Evolutionary conservation across 2,797 vertebrate genomes (phyloP), one percentile per base, ranked within the genome.

Genomic region (Danio kyathit): DNA sequence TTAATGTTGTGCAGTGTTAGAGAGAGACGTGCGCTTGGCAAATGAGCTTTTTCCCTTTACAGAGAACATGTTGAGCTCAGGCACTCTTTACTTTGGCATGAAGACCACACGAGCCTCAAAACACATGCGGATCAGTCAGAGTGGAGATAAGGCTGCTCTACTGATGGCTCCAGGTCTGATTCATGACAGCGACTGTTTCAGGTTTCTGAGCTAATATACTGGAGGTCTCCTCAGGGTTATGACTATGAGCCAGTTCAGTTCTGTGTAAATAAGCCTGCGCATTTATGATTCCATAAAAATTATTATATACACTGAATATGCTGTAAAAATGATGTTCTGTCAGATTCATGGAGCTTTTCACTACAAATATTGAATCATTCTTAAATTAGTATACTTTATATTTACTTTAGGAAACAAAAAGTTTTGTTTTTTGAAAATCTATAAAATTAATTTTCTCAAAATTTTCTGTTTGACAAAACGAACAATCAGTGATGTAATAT

Each of bases 21-120:
- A 66, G 12, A 41, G 5, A 21, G 71, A 48, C 8, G 54, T 70
- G 40, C 11, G 9, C 9, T 16, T 72, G 52, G 59, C 17, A 65
- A 40, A 44, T 29, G 51, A 21, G 81, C 82, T 63, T 88, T 85
- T 84, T 83, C 82, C 41, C 59, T 84, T 82, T 73, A 83, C 71
- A 59, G 63, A 14, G 73, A 48, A 21, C 76, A 64, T 84, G 51
- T 80, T 48, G 81, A 89, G 70, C 48, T 89, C 84, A 82, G 54
- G 83, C 70, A n/a, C n/a, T 11, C 71, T 14, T 80, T 80, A 43
- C 79, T 41, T 76, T 83, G 59, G 65, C 59, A 87, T 86, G 83
- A 83, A 76, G 82, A 80, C 69, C 79, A 77, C 80, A 88, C 87
- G 86, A 74, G 64, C 86, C 82, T 63, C 79, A 75, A 59, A 75